Evolutionary conservation across 2,797 vertebrate genomes (phyloP).

Genomic region (Poliocrania exsul): DNA sequence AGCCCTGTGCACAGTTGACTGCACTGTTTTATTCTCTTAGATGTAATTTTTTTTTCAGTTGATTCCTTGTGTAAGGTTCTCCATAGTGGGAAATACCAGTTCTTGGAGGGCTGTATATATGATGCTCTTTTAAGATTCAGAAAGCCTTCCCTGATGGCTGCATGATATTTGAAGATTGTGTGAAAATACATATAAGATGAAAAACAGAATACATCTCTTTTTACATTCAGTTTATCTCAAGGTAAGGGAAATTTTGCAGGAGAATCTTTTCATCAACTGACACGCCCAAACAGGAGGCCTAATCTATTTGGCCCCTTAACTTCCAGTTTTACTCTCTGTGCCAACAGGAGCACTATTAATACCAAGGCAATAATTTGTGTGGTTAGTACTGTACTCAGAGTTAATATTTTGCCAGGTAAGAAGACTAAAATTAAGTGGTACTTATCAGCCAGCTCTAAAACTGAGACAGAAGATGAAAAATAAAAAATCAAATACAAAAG

Average conservation of each 20-base stretch:
- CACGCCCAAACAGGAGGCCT: background rate
- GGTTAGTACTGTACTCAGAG: background rate
- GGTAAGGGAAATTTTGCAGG: conserved; percentile 8
- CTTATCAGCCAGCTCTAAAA: background rate
- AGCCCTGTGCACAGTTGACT: conserved; percentile 62
- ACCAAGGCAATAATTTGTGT: background rate
- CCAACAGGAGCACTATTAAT: background rate
- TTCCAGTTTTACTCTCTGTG: background rate
- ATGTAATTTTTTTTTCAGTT: conserved; percentile 1
- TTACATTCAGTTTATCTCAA: conserved; percentile 1
- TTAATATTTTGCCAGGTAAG: background rate
- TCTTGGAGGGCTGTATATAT: conserved; percentile 47
- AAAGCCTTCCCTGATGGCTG: conserved; percentile 31
- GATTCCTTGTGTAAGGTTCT: background rate
- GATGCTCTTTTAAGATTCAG: conserved; percentile 66
- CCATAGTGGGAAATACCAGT: background rate
- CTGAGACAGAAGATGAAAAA: background rate
- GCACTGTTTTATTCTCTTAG: conserved; percentile 71
- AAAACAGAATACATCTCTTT: background rate
- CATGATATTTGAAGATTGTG: conserved; percentile 28
- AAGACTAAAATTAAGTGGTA: background rate
- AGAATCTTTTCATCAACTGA: background rate
- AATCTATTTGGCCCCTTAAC: background rate
- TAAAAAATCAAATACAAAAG: background rate
- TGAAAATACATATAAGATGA: conserved; percentile 44